Evolutionary conservation across 2,113 vertebrate species (phyloP), one percentile per base, ranked within the genome.

Genomic region (Pycnonotus jocosus): DNA sequence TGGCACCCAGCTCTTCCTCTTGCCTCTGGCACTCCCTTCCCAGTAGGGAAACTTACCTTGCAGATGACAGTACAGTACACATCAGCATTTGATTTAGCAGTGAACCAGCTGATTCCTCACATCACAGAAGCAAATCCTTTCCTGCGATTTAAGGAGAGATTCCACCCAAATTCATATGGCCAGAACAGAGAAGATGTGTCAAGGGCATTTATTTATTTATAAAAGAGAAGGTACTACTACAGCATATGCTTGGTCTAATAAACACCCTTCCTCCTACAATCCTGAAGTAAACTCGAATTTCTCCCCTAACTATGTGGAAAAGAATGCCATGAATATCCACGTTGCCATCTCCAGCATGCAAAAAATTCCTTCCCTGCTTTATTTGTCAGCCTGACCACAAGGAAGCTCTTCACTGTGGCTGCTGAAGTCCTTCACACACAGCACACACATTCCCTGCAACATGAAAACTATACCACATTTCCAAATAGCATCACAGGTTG

Each of bases 401-500:
- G 50, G 42, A 72, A 87, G 57, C 27, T 77, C 38, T 30, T 40
- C 33, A 48, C 27, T 48, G 11, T 2, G 57, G 11, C 37, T 54
- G 28, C 54, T 80, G 25, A 85, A 65, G 73, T 54, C 78, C 35
- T 54, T 71, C 89, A 62, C 5, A 11, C 1, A 1, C 57, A 68
- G 76, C 51, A 35, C 2, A 23, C 7, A 2, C 30, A 3, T 54
- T 92, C 80, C 56, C 71, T 60, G 68, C n/a, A 56, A 73, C 47
- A 54, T 2, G 30, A 90, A 89, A 90, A 77, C 90, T 81, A 72
- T 28, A 76, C 60, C 35, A 12, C 38, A 47, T 30, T 95, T 86
- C 85, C 88, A 95, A 92, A 94, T 47, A 92, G 74, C 71, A 82
- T 86, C 90, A 50, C 87, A 90, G 92, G 88, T 88, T 96, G 90